A percentile compares a stretch with the other conserved stretches of the same genome.
Evolutionary conservation across 2,113 vertebrate genomes (phyloP).

Genomic region (Xiphophorus couchianus): DNA sequence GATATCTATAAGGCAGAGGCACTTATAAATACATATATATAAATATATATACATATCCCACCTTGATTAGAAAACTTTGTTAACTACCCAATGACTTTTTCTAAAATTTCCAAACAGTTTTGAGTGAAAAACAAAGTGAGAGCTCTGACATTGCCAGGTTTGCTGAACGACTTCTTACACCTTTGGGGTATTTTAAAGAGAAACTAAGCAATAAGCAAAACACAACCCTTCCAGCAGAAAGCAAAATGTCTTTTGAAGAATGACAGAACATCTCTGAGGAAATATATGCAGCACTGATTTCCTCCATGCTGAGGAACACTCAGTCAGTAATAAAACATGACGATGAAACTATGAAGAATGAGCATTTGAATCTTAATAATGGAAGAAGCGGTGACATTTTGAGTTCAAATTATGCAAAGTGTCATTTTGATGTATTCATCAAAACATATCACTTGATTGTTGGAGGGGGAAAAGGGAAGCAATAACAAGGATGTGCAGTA

Average conservation of each 20-base stretch:
- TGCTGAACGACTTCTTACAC: background rate
- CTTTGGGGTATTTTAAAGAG: background rate
- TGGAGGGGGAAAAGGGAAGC: background rate
- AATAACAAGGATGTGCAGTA: background rate
- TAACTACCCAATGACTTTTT: background rate
- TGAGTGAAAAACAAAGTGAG: constrained; percentile 1
- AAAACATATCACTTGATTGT: background rate
- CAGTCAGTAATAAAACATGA: background rate
- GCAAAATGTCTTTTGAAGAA: background rate
- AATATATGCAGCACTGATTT: background rate
- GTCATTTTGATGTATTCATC: background rate
- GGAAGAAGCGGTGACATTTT: background rate
- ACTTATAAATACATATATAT: no score
- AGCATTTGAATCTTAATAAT: background rate
- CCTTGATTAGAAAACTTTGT: background rate
- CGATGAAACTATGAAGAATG: background rate
- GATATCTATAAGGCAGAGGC: no score
- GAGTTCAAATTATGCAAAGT: background rate
- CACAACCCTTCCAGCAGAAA: background rate
- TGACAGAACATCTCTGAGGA: background rate
- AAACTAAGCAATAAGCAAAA: background rate
- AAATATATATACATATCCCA: no score
- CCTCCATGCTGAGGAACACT: background rate
- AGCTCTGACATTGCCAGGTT: background rate
- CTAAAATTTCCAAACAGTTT: constrained; percentile 3